phyloP scores from a whole-genome alignment of 2,888 invertebrate genomes.

The Diarsia rubi region DNA sequence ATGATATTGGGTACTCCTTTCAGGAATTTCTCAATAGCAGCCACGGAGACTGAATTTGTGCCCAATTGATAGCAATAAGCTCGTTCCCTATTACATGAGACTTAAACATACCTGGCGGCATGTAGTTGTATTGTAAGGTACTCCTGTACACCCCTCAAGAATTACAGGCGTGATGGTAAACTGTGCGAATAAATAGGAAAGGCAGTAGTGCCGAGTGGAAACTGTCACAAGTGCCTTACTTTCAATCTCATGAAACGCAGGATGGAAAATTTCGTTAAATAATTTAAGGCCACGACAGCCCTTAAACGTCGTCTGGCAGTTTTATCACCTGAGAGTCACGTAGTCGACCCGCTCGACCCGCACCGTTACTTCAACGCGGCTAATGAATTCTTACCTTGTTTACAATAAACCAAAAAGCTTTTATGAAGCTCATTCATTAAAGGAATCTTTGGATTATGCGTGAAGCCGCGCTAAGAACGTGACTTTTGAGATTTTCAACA shows the following conservation, averaged over 20 bases:
- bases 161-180: background rate
- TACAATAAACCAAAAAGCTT: constrained; percentile 86
- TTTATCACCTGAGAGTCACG: constrained; percentile 85
- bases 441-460: constrained; percentile 83
- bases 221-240: constrained; percentile 64
- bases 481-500: constrained; percentile 79
- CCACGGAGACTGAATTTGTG: too few species aligned
- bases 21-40: too few species aligned
- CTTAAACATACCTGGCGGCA: too few species aligned
- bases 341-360: constrained; percentile 69
- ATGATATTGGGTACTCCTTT: too few species aligned
- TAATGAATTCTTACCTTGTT: constrained; percentile 88
- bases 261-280: constrained; percentile 76
- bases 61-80: too few species aligned
- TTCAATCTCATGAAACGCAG: constrained; percentile 69
- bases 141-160: too few species aligned
- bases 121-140: too few species aligned
- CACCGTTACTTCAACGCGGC: constrained; percentile 73
- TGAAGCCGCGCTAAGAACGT: constrained; percentile 81
- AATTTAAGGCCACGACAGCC: constrained; percentile 77
- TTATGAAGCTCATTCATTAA: constrained; percentile 84
- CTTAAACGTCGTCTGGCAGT: constrained; percentile 73
- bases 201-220: constrained; percentile 38
- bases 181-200: constrained; percentile 6
- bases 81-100: too few species aligned